These are phyloP conservation scores for Eupithecia inturbata DNA, from an alignment of 2,888 invertebrate species.

Conservation along the genomic window DNA sequence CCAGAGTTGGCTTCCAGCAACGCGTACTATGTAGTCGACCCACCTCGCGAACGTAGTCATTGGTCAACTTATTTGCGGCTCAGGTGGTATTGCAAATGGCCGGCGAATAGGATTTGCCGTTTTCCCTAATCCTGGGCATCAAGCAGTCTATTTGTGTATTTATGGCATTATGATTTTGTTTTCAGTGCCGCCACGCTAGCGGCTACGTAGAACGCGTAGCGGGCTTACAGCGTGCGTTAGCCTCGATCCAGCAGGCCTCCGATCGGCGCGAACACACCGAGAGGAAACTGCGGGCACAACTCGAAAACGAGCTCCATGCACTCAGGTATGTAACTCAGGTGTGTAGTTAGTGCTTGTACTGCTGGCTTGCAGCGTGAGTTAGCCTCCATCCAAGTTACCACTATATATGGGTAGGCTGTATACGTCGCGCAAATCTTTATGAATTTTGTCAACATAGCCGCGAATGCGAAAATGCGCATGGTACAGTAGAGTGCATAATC, in stretches of 20 bases:
- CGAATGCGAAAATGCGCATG: too few species aligned
- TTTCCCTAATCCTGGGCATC: neutral
- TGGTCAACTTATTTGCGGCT: too few species aligned
- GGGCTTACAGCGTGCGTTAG: constrained; percentile 92
- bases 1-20: too few species aligned
- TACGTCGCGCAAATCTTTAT: too few species aligned
- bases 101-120: neutral
- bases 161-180: neutral
- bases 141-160: neutral
- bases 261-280: constrained; percentile 94
- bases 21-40: too few species aligned
- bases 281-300: constrained; percentile 91
- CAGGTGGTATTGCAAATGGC: neutral
- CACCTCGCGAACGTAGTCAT: too few species aligned
- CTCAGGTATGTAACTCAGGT: constrained; percentile 68
- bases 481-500: too few species aligned
- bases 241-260: constrained; percentile 91
- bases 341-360: neutral
- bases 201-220: constrained; percentile 93
- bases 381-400: neutral
- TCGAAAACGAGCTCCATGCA: constrained; percentile 92
- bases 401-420: too few species aligned
- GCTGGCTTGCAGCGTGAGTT: neutral
- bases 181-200: constrained; percentile 91
- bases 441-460: too few species aligned